Evolutionary conservation across 2,113 vertebrate genomes (phyloP).

Genomic region (Myotis davidii): DNA sequence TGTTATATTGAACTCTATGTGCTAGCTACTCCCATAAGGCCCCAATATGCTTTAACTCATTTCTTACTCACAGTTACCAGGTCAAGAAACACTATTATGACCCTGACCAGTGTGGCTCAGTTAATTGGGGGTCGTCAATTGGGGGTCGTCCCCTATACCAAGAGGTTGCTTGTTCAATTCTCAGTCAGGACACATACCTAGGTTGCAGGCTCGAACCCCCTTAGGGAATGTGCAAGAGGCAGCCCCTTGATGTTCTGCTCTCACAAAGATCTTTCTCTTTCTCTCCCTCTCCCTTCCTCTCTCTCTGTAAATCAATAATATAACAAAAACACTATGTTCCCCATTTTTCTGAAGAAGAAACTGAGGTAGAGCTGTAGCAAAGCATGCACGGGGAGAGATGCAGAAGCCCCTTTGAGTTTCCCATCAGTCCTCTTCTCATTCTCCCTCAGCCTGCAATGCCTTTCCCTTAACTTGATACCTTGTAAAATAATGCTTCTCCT

Average conservation of each 20-base stretch:
- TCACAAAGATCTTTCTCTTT: too few species aligned
- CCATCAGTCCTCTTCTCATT: not conserved
- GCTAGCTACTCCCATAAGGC: not conserved
- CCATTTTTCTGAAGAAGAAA: constrained; percentile 12
- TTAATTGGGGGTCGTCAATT: too few species aligned
- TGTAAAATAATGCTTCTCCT: not conserved
- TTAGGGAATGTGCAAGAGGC: too few species aligned
- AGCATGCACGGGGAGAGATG: not conserved
- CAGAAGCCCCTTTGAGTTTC: not conserved
- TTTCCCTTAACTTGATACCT: not conserved
- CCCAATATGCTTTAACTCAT: not conserved
- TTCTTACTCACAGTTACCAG: not conserved
- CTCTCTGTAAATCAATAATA: too few species aligned
- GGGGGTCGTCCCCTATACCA: too few species aligned
- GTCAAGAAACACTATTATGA: not conserved
- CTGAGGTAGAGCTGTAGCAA: not conserved
- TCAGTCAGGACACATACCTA: too few species aligned
- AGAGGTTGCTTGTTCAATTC: too few species aligned
- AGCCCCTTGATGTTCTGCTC: too few species aligned
- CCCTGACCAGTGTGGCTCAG: too few species aligned
- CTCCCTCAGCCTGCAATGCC: not conserved
- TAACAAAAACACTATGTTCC: not conserved
- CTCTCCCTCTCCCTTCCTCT: too few species aligned
- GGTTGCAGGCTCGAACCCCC: too few species aligned
- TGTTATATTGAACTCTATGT: not conserved